Base-by-base conservation (phyloP, 2,113 vertebrate species). In the Dermatemys mawii region DNA sequence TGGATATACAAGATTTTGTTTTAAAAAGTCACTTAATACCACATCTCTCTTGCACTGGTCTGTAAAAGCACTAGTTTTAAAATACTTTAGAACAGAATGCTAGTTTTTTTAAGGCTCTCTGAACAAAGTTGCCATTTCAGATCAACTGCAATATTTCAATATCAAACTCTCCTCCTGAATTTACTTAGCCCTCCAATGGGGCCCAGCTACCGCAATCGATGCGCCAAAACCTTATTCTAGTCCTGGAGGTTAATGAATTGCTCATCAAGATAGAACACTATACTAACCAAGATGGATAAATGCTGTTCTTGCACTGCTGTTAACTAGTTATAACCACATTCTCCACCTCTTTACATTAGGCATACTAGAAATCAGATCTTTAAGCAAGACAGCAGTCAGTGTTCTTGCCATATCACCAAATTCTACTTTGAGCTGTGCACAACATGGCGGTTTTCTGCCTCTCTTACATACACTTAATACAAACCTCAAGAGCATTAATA, bases 201-300 rank as follows among this genome's bases (percentile, higher is more conserved):
- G 84, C 87, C 91, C 90, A 89, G 81, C 78, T 86, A 90, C 81
- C 22, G 81, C 41, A 80, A 93, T 93, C 93, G 95, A 94, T 82
- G 91, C 91, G 88, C 96, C 94, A 96, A 96, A 96, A 91, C 96
- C 86, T 29, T 93, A 94, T 96, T 96, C 96, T 89, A 94, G 95
- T 94, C 94, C 95, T 93, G 78, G 93, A 95, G 93, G 95, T 96
- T 97, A 97, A 97, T 97, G 97, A 97, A 94, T 88, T 97, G 97
- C 87, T 97, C 92, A 93, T 96, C 95, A 89, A 93, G 91, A 94
- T 94, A 92, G 97, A 92, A 89, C 75, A 26, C 93, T 63, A 89
- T 92, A 53, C 93, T 96, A 97, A 97, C 97, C 95, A 97, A 97
- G 96, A 96, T 94, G 90, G 96, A 97, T 97, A 96, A 97, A 96